phyloP scores from a whole-genome alignment of 2,113 vertebrate species.

The Chinchilla lanigera region DNA sequence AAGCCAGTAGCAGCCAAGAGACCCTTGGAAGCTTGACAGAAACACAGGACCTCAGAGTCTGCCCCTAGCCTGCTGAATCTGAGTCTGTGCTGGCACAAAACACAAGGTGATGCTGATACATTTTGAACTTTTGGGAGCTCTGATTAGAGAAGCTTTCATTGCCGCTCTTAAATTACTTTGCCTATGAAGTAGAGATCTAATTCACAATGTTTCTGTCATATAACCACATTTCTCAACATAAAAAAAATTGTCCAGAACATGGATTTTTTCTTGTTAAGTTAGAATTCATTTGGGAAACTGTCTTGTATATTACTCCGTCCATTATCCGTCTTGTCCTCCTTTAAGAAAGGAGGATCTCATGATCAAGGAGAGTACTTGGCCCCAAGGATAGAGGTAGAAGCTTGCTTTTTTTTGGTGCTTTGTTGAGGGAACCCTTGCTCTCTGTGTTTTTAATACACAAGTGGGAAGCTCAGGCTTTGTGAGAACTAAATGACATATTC shows the following conservation, averaged over 20 bases:
- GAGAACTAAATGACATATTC: too few species aligned
- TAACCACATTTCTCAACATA: not conserved
- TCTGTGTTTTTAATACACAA: not conserved
- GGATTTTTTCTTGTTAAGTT: not conserved
- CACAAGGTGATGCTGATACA: not conserved
- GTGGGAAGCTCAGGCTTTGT: too few species aligned
- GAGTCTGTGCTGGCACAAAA: not conserved
- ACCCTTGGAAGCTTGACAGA: not conserved
- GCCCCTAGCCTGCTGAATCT: not conserved
- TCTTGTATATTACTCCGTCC: not conserved
- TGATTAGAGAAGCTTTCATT: not conserved
- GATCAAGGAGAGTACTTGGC: not conserved
- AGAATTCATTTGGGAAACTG: not conserved
- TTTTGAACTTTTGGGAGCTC: not conserved
- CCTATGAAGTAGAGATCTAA: not conserved
- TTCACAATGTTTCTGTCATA: not conserved
- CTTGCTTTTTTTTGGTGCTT: not conserved
- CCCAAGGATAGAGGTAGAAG: not conserved
- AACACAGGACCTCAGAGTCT: not conserved
- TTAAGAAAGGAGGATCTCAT: constrained; percentile 1
- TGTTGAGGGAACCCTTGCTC: not conserved
- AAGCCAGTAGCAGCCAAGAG: not conserved
- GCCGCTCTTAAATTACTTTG: not conserved
- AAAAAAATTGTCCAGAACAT: not conserved
- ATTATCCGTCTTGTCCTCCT: not conserved